phyloP scores from a whole-genome alignment of 2,113 vertebrate species.

The Pseudorectes ferrugineus region DNA sequence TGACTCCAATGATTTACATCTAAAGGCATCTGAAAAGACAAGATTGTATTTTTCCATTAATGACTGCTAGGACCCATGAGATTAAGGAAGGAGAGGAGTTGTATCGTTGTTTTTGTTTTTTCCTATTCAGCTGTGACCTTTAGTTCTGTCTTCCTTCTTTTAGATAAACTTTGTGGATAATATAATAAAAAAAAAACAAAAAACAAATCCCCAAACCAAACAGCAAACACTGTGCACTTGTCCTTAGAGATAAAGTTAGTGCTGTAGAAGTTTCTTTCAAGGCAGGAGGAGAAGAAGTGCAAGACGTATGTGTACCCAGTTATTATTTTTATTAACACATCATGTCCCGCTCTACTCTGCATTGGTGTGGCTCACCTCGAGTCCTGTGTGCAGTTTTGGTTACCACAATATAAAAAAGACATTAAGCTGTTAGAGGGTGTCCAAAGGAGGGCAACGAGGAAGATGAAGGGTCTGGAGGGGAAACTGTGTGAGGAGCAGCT shows the following conservation, averaged over 20 bases:
- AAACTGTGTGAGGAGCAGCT: fast-evolving
- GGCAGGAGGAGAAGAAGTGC: not conserved
- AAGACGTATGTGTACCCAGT: not conserved
- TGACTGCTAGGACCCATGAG: not conserved
- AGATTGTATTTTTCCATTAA: not conserved
- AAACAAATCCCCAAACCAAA: not conserved
- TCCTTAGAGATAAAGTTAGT: not conserved
- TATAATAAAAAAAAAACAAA: not conserved
- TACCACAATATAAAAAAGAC: not conserved
- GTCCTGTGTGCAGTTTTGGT: not conserved
- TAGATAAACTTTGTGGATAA: not conserved
- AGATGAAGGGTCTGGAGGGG: not conserved
- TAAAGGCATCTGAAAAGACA: not conserved
- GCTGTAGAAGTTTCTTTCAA: not conserved
- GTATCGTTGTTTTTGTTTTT: not conserved
- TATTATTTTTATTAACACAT: not conserved
- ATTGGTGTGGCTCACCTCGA: not conserved
- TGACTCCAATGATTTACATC: not conserved
- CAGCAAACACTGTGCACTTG: not conserved
- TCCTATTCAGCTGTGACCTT: not conserved
- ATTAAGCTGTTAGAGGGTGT: not conserved
- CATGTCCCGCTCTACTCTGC: not conserved
- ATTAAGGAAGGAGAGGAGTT: not conserved
- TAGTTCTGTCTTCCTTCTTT: not conserved
- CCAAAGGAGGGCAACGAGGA: not conserved